Evolutionary conservation across 2,797 vertebrate species (phyloP).

Genomic region (Pseudocheirus occidentalis): DNA sequence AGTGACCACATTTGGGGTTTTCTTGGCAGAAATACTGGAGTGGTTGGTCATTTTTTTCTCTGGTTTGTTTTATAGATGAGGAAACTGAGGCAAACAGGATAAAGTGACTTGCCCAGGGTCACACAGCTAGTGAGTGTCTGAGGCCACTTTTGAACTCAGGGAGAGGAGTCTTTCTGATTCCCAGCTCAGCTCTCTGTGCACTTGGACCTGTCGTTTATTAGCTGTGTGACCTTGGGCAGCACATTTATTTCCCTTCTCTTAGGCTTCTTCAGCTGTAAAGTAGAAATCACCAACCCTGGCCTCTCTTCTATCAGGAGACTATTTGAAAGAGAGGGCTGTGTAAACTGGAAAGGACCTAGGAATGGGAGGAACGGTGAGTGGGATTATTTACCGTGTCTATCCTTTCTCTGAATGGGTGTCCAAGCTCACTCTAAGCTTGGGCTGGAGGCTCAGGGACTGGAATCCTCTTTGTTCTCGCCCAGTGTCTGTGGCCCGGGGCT

Average conservation of each 20-base stretch:
- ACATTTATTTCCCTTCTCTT: too few relatives aligned
- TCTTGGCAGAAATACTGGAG: background rate
- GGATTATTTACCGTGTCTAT: background rate
- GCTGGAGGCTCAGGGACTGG: too few relatives aligned
- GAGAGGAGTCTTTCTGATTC: too few relatives aligned
- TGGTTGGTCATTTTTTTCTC: background rate
- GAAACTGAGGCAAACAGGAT: background rate
- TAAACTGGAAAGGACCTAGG: too few relatives aligned
- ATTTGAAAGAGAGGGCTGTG: background rate
- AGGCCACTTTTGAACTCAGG: background rate
- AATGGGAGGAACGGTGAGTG: background rate
- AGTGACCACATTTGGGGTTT: background rate
- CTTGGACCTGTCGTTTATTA: background rate
- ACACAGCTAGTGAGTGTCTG: background rate
- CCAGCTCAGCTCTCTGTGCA: too few relatives aligned
- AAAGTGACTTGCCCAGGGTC: background rate
- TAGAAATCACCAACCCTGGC: background rate
- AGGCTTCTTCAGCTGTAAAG: background rate
- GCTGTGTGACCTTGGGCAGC: background rate
- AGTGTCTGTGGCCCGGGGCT: too few relatives aligned
- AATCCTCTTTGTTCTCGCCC: too few relatives aligned
- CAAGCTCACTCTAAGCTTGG: background rate
- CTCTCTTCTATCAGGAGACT: too few relatives aligned
- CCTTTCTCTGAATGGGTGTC: background rate
- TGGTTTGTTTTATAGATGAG: background rate